Evolutionary conservation across 1,140 invertebrate genomes (phyloP), one percentile per base, ranked within the genome.

Genomic region (Drosophila takahashii): DNA sequence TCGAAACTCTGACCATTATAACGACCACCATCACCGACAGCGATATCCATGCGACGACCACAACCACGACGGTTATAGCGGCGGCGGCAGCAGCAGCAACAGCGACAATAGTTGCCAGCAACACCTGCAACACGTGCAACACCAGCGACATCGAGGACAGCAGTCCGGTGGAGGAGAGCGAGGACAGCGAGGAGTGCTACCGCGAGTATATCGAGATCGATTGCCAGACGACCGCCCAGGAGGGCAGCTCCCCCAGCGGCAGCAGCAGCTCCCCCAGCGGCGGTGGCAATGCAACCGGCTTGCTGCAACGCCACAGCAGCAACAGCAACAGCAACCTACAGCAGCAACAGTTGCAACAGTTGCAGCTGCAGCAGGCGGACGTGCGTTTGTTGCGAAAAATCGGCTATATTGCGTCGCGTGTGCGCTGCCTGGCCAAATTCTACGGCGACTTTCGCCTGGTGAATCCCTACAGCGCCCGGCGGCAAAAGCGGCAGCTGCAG

Each of bases 321-420:
- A 76, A 8, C 69, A 54, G 2, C 58, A 60, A 8, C 18, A 57
- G 0, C 57, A 74, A 1, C 56, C 59, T 73, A 2, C 62, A 78
- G 9, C 47, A 56, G 22, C 75, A 70, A n/a, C 59, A 77, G 6
- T 61, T 67, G 56, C 79, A 60, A 37, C 26, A n/a, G n/a, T n/a
- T 44, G 36, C 66, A 71, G 44, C 57, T 53, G 44, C 76, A 76
- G 56, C 74, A 45, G 65, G 65, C 77, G 34, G 91, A 92, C 87
- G 90, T 91, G 13, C 81, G 87, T 27, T 39, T 92, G 44, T 52
- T 92, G 51, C 81, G 81, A 4, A 87, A 91, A 39, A 91, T 92
- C 45, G 91, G 91, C 53, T 92, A 91, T 22, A 92, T 92, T 62
- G 91, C 91, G 10, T 92, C 91, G 6, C 58, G 90, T 0, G 86